A percentile compares a stretch with the other conserved stretches of the same genome.
These are phyloP conservation scores for Mylabris sibirica DNA, from an alignment of 2,888 invertebrate species.

Conservation along the genomic window DNA sequence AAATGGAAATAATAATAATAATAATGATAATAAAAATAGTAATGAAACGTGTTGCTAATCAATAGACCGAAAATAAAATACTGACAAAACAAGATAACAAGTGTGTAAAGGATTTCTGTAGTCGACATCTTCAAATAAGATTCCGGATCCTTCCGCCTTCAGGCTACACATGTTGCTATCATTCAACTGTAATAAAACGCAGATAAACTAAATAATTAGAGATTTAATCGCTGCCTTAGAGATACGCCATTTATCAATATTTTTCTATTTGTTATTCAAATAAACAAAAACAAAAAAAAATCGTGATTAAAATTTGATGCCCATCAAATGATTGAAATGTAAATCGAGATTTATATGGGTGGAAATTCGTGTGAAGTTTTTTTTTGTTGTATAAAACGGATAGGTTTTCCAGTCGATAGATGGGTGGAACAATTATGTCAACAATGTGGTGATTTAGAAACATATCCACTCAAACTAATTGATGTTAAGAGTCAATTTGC, in stretches of 20 bases:
- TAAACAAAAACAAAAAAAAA: background rate
- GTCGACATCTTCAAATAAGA: constrained; percentile 44
- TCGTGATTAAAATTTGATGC: background rate
- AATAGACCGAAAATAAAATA: constrained; percentile 44
- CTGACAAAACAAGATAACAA: constrained; percentile 42
- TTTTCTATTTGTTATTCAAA: constrained; percentile 9
- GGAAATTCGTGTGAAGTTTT: background rate
- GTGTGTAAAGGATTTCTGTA: constrained; percentile 42
- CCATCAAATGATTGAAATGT: background rate
- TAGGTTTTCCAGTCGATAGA: background rate
- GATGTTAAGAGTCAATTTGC: constrained; percentile 33
- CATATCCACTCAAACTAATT: constrained; percentile 26
- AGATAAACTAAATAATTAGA: constrained; percentile 10
- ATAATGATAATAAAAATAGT: constrained; percentile 8
- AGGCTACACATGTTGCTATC: constrained; percentile 46
- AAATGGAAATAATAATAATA: constrained; percentile 1
- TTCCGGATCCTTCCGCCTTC: constrained; percentile 38
- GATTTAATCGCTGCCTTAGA: constrained; percentile 12
- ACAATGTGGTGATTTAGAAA: constrained; percentile 25
- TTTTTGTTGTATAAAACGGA: background rate
- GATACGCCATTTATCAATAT: background rate
- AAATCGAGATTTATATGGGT: background rate
- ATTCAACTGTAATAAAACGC: constrained; percentile 37
- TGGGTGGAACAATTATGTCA: constrained; percentile 12
- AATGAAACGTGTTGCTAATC: constrained; percentile 41